These are phyloP conservation scores for Sigmodon hispidus DNA, from an alignment of 2,113 vertebrate genomes.

Conservation along the genomic window DNA sequence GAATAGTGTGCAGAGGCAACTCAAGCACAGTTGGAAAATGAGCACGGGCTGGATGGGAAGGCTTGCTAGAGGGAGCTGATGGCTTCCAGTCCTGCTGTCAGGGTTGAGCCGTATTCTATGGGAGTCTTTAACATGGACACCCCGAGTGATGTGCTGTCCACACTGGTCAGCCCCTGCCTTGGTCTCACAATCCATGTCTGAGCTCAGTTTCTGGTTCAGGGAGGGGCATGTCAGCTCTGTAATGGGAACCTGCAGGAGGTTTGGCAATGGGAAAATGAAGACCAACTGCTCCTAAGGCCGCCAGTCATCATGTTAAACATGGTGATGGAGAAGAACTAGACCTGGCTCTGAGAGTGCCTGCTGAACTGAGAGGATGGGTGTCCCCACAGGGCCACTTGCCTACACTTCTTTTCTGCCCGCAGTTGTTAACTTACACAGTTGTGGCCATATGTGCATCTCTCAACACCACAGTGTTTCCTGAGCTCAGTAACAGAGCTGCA, in stretches of 20 bases:
- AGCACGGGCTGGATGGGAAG: not conserved
- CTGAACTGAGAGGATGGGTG: not conserved
- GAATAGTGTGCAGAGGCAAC: conserved; percentile 54
- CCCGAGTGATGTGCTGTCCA: not conserved
- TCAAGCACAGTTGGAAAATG: conserved; percentile 36
- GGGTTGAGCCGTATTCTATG: no score
- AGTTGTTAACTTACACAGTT: not conserved
- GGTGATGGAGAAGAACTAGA: conserved; percentile 34
- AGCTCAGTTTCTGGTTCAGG: not conserved
- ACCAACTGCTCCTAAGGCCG: not conserved
- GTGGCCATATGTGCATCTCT: not conserved
- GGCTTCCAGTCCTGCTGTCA: not conserved
- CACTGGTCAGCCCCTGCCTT: not conserved
- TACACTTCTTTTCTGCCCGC: conserved; percentile 42
- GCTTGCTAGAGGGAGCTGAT: no score
- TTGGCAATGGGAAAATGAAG: not conserved
- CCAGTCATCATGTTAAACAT: not conserved
- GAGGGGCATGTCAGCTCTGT: not conserved
- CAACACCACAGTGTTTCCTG: not conserved
- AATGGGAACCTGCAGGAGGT: not conserved
- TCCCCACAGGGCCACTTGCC: conserved; percentile 4
- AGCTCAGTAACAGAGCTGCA: not conserved
- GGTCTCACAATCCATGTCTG: not conserved
- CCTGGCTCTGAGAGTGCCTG: not conserved
- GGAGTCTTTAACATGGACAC: not conserved